Base-by-base conservation (phyloP, 92 coral and sea anemone species). In the Siderastrea radians region DNA sequence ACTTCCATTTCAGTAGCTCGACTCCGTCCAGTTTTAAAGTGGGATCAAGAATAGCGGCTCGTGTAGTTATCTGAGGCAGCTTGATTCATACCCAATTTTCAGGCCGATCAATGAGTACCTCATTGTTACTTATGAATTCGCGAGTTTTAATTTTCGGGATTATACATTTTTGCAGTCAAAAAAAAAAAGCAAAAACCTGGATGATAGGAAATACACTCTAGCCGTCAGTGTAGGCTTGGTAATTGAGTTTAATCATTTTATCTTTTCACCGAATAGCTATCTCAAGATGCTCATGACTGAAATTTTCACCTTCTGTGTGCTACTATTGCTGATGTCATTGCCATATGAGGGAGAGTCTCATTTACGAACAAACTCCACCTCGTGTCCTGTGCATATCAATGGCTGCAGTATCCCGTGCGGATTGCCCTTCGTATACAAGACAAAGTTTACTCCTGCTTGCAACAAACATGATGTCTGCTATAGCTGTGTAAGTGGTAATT, bases 381-480 rank as follows among this genome's bases (percentile, higher is more conserved):
- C 63, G 53, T 94, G 97, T 46, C 69, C 69, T 2, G 90, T 94
- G 17, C 79, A 91, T 5, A 86, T 74, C 46, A 86, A 96, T 54
- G 96, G 98, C 50, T 96, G 98, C 63, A 92, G 96, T 49, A 88
- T 91, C 14, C 96, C 96, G 45, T 86, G 92, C 14, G 84, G 84
- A 19, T 63, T 83, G 50, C 96, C 92, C 7, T 88, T 90, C 48
- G 53, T 80, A 13, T 95, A 91, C 92, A 91, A 93, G 81, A 81
- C 72, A 12, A 80, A 26, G 91, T 96, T 96, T 76, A 87, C 91
- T 6, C 92, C 94, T 4, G 96, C 98, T n/a, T 96, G 99, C 80
- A 87, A 93, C 82, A 95, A 96, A 62, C 99, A 96, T 53, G 99
- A 96, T 26, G 92, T 96, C 68, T 95, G 99, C 77, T 96, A 95